Evolutionary conservation across 2,113 vertebrate species (phyloP).

Genomic region (Pagrus major): DNA sequence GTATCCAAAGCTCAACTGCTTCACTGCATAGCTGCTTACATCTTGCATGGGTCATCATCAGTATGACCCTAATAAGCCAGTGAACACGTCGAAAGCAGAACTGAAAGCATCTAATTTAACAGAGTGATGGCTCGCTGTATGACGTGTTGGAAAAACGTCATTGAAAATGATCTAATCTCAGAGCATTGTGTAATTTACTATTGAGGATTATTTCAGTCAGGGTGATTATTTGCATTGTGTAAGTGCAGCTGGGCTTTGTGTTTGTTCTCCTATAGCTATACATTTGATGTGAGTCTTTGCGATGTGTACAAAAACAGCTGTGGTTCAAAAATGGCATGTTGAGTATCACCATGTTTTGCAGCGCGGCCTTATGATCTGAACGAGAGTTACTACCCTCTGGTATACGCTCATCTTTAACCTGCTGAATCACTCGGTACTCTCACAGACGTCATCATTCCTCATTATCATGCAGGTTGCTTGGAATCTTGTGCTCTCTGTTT

Average conservation of each 20-base stretch:
- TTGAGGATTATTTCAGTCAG: not conserved
- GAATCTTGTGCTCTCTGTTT: conserved; percentile 17
- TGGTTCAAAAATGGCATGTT: not conserved
- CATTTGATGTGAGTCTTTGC: not conserved
- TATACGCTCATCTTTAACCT: conserved; percentile 22
- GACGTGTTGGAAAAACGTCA: not conserved
- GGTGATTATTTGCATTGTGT: not conserved
- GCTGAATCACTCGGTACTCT: conserved; percentile 59
- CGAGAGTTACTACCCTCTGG: not conserved
- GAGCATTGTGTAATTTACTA: not conserved
- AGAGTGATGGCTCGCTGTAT: not conserved
- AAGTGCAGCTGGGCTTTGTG: not conserved
- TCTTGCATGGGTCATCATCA: not conserved
- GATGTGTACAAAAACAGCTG: not conserved
- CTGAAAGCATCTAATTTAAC: not conserved
- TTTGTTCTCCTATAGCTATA: not conserved
- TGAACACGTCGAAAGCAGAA: not conserved
- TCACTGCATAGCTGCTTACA: not conserved
- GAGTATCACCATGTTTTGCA: not conserved
- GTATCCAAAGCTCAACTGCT: not conserved
- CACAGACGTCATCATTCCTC: conserved; percentile 31
- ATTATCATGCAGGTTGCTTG: conserved; percentile 42
- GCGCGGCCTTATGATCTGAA: not conserved
- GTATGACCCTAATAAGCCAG: not conserved
- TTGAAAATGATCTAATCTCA: not conserved